Conservation (phyloP, 2,888 invertebrate genomes). For the Drosophila mimetica region DNA sequence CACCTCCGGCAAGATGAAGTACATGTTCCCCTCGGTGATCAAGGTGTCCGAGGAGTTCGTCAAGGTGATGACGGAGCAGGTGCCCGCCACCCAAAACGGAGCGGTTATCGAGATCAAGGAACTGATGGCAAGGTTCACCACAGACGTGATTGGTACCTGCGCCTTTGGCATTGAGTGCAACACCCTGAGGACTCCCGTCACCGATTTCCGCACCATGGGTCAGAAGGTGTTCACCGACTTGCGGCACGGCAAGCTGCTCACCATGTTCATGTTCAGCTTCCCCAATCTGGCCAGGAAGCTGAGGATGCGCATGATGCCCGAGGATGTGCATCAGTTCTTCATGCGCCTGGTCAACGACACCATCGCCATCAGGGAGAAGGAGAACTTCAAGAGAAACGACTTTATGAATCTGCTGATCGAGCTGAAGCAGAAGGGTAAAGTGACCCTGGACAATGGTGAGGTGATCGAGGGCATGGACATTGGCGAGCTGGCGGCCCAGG, state of each 20-base stretch:
- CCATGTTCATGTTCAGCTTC: conserved; percentile 52
- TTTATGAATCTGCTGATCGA: conserved; percentile 85
- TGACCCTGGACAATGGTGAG: conserved; percentile 70
- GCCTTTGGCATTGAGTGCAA: conserved; percentile 85
- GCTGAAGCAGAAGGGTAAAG: conserved; percentile 73
- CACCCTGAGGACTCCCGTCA: conserved; percentile 79
- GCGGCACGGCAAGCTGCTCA: conserved; percentile 46
- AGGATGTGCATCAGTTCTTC: conserved; percentile 79
- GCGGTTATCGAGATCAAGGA: conserved; percentile 83
- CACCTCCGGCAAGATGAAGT: conserved; percentile 77
- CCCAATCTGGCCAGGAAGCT: conserved; percentile 66
- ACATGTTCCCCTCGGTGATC: conserved; percentile 69
- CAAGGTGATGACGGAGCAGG: conserved; percentile 46
- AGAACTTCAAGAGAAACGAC: conserved; percentile 83
- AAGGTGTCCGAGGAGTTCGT: conserved; percentile 60
- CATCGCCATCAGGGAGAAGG: conserved; percentile 81
- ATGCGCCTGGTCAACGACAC: conserved; percentile 82
- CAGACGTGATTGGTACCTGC: conserved; percentile 85
- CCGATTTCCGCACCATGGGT: conserved; percentile 79
- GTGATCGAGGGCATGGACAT: conserved; percentile 67
- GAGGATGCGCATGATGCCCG: conserved; percentile 60
- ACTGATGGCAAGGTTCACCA: conserved; percentile 84
- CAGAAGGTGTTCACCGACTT: conserved; percentile 45
- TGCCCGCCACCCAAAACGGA: conserved; percentile 33
- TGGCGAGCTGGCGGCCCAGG: conserved; percentile 85